Conservation (phyloP, 2,113 vertebrate genomes). For the Albula glossodonta region DNA sequence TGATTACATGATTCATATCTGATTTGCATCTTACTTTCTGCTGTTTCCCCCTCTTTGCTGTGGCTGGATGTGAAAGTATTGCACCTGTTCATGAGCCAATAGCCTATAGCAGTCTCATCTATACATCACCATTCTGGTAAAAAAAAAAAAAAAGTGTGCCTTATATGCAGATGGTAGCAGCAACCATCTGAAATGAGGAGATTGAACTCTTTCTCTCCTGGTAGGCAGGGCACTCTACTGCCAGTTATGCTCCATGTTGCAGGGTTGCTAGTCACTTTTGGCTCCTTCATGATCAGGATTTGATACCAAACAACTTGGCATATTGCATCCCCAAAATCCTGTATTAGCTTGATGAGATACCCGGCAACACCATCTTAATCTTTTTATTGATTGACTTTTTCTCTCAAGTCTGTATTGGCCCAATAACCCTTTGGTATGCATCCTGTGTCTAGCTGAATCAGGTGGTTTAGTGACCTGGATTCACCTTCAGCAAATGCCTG, state of each 20-base stretch:
- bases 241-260: not conserved
- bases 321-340: not conserved
- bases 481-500: not conserved
- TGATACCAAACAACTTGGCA: not conserved
- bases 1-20: not conserved
- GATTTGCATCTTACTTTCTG: not conserved
- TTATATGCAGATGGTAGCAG: no score
- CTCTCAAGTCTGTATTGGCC: not conserved
- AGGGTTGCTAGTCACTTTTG: not conserved
- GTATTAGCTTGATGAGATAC: not conserved
- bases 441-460: not conserved
- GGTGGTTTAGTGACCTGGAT: not conserved
- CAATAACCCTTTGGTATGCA: not conserved
- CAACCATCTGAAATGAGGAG: no score
- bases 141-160: no score
- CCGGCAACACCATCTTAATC: not conserved
- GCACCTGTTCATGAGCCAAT: not conserved
- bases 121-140: no score
- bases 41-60: not conserved
- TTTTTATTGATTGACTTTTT: not conserved
- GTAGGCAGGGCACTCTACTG: no score
- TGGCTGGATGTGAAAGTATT: not conserved
- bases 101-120: not conserved
- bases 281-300: not conserved
- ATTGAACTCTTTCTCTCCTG: no score